These are phyloP conservation scores for Rhysida immarginata DNA, from an alignment of 1,140 invertebrate genomes.

Conservation along the genomic window DNA sequence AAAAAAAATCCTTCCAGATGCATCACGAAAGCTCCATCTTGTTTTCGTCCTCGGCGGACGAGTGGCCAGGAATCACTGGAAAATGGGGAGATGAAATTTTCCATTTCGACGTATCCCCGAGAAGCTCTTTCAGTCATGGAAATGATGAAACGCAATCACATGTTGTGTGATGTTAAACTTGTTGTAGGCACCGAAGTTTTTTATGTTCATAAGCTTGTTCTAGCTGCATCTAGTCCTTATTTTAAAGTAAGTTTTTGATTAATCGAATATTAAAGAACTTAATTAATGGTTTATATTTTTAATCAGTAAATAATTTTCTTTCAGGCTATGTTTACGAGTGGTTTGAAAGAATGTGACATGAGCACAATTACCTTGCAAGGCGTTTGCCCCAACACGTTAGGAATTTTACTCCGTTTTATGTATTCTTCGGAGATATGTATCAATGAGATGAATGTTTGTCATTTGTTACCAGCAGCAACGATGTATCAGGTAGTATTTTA, in stretches of 20 bases:
- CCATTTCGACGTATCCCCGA: constrained; percentile 64
- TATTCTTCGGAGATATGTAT: constrained; percentile 76
- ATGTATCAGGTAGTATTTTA: constrained; percentile 64
- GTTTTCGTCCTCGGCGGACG: constrained; percentile 25
- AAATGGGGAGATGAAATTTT: constrained; percentile 66
- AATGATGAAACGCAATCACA: constrained; percentile 69
- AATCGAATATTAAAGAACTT: too few relatives aligned
- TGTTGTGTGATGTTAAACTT: constrained; percentile 75
- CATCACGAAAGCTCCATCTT: constrained; percentile 8
- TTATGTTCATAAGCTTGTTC: constrained; percentile 75
- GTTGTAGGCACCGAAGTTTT: constrained; percentile 71
- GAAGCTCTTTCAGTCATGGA: constrained; percentile 75
- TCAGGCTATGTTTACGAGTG: constrained; percentile 80
- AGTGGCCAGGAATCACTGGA: constrained; percentile 24
- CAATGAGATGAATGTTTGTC: constrained; percentile 79
- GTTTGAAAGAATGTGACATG: constrained; percentile 73
- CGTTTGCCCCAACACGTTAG: constrained; percentile 70
- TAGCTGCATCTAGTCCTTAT: constrained; percentile 85
- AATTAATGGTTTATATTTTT: too few relatives aligned
- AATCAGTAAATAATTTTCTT: too few relatives aligned
- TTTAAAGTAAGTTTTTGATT: constrained; percentile 59
- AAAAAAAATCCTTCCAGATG: too few relatives aligned
- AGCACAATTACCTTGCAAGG: constrained; percentile 66
- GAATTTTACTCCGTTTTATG: constrained; percentile 69
- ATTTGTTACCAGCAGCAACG: constrained; percentile 72